These are phyloP conservation scores for Gambusia affinis DNA, from an alignment of 2,113 vertebrate genomes.

Conservation along the genomic window DNA sequence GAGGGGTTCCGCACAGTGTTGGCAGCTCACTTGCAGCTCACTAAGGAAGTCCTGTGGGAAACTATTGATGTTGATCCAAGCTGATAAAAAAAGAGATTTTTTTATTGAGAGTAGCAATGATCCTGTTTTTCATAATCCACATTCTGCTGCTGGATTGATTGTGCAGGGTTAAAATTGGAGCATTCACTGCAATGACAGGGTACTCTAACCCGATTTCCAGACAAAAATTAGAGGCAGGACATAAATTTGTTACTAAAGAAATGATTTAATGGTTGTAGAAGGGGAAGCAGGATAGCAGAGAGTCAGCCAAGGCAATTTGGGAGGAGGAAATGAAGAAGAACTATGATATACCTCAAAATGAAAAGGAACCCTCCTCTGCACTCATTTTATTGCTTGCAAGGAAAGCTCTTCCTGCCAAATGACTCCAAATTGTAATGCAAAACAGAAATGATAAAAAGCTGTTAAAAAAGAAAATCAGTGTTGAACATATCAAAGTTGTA, in stretches of 20 bases:
- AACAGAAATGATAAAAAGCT: constrained; percentile 15
- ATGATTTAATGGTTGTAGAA: constrained; percentile 33
- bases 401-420: constrained; percentile 3
- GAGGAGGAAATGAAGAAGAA: constrained; percentile 16
- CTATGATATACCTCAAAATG: constrained; percentile 24
- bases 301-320: constrained; percentile 10
- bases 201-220: constrained; percentile 28
- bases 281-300: constrained; percentile 3
- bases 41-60: constrained; percentile 36
- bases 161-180: neutral
- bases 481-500: constrained; percentile 25
- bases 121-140: constrained; percentile 25
- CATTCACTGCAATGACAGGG: constrained; percentile 20
- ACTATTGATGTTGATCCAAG: constrained; percentile 24
- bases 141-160: constrained; percentile 35
- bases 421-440: constrained; percentile 17
- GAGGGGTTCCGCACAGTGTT: neutral
- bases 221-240: constrained; percentile 35
- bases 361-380: neutral
- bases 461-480: constrained; percentile 8
- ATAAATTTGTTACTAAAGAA: constrained; percentile 23
- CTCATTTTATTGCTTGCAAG: constrained; percentile 19
- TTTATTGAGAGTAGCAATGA: constrained; percentile 61
- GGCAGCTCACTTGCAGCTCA: neutral
- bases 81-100: neutral